Evolutionary conservation across 2,113 vertebrate species (phyloP).

Genomic region (Dermatemys mawii): DNA sequence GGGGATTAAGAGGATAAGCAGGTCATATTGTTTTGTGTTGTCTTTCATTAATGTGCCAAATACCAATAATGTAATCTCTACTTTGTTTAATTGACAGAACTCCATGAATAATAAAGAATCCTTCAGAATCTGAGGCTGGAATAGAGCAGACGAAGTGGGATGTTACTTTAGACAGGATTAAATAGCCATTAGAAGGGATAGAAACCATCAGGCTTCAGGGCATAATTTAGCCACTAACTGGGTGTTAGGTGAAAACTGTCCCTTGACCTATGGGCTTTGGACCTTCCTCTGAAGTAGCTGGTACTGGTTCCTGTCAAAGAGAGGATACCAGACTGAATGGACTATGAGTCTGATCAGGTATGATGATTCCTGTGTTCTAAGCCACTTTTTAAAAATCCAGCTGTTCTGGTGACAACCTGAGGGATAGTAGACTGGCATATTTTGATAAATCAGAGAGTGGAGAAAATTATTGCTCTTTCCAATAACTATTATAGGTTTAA

Average conservation of each 20-base stretch:
- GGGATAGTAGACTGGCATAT: not conserved
- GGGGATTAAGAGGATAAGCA: not conserved
- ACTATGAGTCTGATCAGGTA: not conserved
- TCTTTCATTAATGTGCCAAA: not conserved
- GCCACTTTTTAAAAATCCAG: not conserved
- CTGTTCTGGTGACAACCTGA: slow-evolving; percentile 40
- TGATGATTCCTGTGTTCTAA: slow-evolving; percentile 18
- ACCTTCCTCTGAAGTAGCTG: not conserved
- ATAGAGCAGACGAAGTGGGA: not conserved
- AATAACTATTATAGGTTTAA: not conserved
- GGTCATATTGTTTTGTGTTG: not conserved
- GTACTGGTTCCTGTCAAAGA: not conserved
- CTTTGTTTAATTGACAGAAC: slow-evolving; percentile 32
- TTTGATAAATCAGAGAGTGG: not conserved
- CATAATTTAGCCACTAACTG: not conserved
- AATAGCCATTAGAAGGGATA: slow-evolving; percentile 9
- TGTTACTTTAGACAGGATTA: slow-evolving; percentile 38
- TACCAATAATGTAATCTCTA: not conserved
- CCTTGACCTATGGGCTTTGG: not conserved
- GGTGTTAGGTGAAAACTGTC: not conserved
- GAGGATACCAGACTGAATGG: not conserved
- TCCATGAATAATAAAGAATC: not conserved
- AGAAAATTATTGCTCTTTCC: not conserved
- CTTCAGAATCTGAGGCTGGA: not conserved
- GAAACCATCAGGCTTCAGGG: not conserved